Base-by-base conservation (phyloP, 2,113 vertebrate genomes). In the Malurus elegans region DNA sequence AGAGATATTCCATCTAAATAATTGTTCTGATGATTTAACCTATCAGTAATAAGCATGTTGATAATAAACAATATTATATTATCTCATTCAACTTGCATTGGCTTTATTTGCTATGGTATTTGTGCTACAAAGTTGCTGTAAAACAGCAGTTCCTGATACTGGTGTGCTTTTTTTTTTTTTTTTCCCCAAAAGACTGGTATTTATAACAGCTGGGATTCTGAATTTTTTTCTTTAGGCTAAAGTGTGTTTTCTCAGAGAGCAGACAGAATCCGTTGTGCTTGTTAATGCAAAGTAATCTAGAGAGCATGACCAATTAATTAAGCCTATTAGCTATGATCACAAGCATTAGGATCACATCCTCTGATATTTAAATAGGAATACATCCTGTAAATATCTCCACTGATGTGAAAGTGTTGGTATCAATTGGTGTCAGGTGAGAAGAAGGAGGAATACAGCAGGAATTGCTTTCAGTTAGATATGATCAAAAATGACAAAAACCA, bases 141-240 rank as follows among this genome's bases (percentile, higher is more conserved):
- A 66, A 85, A 20, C 9, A 51, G 29, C 29, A 81, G 32, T 12
- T 10, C 2, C 5, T 42, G 8, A 42, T 42, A 18, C 32, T 66
- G 16, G 2, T 69, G 21, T 47, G 2, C 0, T 36, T 56, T 51
- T 29, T 69, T 34, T 10, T 11, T 0, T 36, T 56, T 51, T 29
- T 69, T 34, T 10, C 38, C 38, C 38, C 32, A 67, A 66, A 78
- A 42, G 10, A 36, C 8, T 47, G 23, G 4, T 53, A 24, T 51
- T 86, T 89, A 26, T 44, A 42, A 6, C 12, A 53, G 7, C 7
- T 92, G 13, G 3, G 25, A 85, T 64, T 87, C 29, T 38, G 11
- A 9, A 8, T 65, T 47, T 18, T 92, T 72, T 40, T 79, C 15
- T 82, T 82, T 61, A 65, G 1, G 2, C 13, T 69, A 21, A 81